Base-by-base conservation (phyloP, 1,140 invertebrate species). In the Cotesia glomerata region DNA sequence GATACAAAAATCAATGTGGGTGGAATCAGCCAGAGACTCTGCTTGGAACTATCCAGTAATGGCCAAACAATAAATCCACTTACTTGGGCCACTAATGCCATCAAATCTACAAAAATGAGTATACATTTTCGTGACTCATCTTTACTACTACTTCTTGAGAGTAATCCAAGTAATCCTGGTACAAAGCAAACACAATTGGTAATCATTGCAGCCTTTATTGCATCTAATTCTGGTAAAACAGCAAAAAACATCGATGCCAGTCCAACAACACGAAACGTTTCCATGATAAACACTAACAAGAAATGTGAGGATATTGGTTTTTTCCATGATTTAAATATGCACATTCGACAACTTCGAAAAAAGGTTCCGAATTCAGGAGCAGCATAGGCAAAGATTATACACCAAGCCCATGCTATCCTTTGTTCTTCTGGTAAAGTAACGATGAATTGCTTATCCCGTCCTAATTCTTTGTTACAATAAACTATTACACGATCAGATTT, bases 141-240 rank as follows among this genome's bases (percentile, higher is more conserved):
- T 74, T 86, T 86, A 79, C 93, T 92, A 45, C 91, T 92, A 78
- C 91, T 94, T 26, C 94, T 89, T 0, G 95, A 96, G 0, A 96
- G 80, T 56, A 97, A 81, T 91, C 92, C 90, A 54, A 94, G 85
- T n/a, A 95, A 85, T 52, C 92, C 92, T 0, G 97, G 97, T 4
- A 98, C 88, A 62, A 97, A 92, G 84, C 95, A 97, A 14, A 98
- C 90, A 79, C 95, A 97, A 85, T 97, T 98, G 5, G 97, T 97
- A 34, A 98, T 87, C 94, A 98, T 96, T 8, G 95, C 93, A 3
- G 95, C 96, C 86, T 96, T 95, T 45, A 98, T 92, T 26, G 96
- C 95, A 84, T 98, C 95, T 39, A 98, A 83, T 79, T 96, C 92
- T 0, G 97, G 97, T 4, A 98, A 88, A 45, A 98, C 92, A 35